Evolutionary conservation across 2,797 vertebrate genomes (phyloP), one percentile per base, ranked within the genome.

Genomic region (Gymnodraco acuticeps): DNA sequence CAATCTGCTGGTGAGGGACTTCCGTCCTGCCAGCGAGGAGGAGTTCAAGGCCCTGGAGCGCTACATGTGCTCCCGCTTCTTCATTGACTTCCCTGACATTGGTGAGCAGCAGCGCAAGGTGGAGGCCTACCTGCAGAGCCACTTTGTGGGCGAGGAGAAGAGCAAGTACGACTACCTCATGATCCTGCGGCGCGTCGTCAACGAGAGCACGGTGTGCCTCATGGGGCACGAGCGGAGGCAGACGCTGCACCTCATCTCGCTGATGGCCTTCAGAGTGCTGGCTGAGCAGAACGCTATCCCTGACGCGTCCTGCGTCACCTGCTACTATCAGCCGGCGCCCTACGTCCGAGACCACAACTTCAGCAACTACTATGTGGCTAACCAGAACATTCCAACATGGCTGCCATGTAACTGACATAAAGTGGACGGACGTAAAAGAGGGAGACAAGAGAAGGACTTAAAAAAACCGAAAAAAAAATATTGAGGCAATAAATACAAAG

Each of bases 51-150:
- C 86, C 0, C 84, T 99, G 23, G 98, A 99, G 92, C 96, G 98
- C 0, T 99, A 99, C 90, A 99, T 99, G 98, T 99, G 98, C 66
- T 99, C 98, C 0, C 93, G 98, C 43, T 99, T 99, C 90, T 99
- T 99, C 95, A 99, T 99, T 42, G 98, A 99, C 94, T 99, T 99
- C 92, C 96, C 98, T 0, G 97, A 99, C 90, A 98, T 99, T 55
- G 93, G 96, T 0, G 97, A 99, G 64, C 98, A 99, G 94, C 97
- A 99, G 84, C 94, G 95, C 52, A 99, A 99, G 81, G 88, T 99
- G 87, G 98, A 99, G 92, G 95, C 96, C 64, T 99, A 99, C 90
- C 97, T 99, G 5, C 97, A 97, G 79, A 99, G 98, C 93, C 98
- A 99, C 94, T 99, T 99, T 53, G 94, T 97, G 0, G 97, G 96